These are phyloP conservation scores for Polyommatus iphigenia DNA, from an alignment of 2,888 invertebrate species.

Conservation along the genomic window DNA sequence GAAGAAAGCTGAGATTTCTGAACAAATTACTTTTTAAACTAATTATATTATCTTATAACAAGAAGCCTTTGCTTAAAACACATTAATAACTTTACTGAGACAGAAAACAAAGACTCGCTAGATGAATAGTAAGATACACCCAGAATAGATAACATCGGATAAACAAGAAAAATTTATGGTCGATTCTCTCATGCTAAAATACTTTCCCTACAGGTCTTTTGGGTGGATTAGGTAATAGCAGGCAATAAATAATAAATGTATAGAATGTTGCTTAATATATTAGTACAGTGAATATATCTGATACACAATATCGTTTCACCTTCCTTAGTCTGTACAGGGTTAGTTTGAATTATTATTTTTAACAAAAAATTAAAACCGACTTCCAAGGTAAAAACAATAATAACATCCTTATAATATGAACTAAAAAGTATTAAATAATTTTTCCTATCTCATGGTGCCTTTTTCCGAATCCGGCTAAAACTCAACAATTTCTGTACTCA, in stretches of 20 bases:
- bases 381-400: no score
- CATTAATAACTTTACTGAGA: neutral
- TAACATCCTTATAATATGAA: no score
- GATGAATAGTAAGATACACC: neutral
- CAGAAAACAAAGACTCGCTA: neutral
- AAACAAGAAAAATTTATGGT: neutral
- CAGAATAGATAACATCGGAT: neutral
- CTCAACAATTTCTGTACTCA: no score
- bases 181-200: neutral
- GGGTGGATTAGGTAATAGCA: neutral
- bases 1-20: neutral
- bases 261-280: no score
- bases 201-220: neutral
- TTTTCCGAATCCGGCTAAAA: no score
- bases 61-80: neutral
- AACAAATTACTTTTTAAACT: neutral
- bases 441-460: no score
- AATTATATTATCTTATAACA: neutral
- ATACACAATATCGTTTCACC: no score
- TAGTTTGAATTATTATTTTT: no score
- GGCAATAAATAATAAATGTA: neutral
- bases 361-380: no score
- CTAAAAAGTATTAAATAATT: no score
- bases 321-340: no score
- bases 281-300: no score